A percentile compares a stretch with the other conserved stretches of the same genome.
These are phyloP conservation scores for Python bivittatus DNA, from an alignment of 2,113 vertebrate species.

Conservation along the genomic window DNA sequence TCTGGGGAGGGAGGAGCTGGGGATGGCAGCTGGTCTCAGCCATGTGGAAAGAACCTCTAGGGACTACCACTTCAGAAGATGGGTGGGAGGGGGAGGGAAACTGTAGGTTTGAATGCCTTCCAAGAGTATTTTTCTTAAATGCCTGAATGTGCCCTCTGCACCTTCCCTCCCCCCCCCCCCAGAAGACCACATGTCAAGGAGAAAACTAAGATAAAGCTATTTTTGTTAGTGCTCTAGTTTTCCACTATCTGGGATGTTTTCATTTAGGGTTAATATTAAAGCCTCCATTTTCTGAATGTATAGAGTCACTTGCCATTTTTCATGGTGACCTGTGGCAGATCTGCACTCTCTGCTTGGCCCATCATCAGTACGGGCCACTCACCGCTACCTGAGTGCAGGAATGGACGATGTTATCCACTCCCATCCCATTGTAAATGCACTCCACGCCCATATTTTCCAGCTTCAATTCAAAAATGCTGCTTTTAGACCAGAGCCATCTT, in stretches of 20 bases:
- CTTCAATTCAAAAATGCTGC: not conserved
- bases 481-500: not conserved
- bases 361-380: not conserved
- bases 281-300: not conserved
- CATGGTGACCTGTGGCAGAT: not conserved
- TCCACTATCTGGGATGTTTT: not conserved
- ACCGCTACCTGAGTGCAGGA: not conserved
- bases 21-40: not conserved
- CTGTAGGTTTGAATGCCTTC: not conserved
- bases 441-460: not conserved
- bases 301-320: not conserved
- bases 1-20: not conserved
- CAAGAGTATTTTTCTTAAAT: not conserved
- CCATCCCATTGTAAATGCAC: not conserved
- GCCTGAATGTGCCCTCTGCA: not conserved
- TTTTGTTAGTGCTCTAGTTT: not conserved
- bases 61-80: not conserved
- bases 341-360: not conserved
- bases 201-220: not conserved
- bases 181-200: not conserved
- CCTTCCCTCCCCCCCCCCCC: not conserved
- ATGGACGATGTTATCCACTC: not conserved
- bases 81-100: too few relatives aligned
- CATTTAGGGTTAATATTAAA: not conserved
- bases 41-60: not conserved